Evolutionary conservation across 2,113 vertebrate genomes (phyloP).

Genomic region (Saccopteryx leptura): DNA sequence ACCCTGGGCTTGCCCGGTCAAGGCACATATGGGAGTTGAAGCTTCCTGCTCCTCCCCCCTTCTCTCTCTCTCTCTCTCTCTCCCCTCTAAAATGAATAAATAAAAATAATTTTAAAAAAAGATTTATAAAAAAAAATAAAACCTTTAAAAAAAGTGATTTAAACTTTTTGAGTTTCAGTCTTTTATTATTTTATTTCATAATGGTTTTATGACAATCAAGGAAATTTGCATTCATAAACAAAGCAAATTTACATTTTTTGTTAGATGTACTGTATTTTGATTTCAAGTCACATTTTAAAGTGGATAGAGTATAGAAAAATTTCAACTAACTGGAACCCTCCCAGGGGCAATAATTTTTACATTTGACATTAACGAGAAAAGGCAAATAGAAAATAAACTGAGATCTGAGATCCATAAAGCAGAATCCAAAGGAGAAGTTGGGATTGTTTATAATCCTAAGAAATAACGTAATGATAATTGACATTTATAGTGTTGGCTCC

Average conservation of each 20-base stretch:
- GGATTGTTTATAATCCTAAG: background rate
- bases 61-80: too few species aligned
- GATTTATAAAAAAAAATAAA: too few species aligned
- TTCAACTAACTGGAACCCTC: background rate
- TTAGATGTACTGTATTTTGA: background rate
- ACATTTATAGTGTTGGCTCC: background rate
- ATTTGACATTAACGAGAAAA: background rate
- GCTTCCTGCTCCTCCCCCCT: too few species aligned
- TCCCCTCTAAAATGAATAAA: too few species aligned
- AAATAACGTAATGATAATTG: background rate
- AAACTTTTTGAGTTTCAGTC: background rate
- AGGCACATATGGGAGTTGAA: too few species aligned
- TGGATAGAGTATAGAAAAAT: background rate
- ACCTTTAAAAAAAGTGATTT: background rate
- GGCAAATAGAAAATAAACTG: constrained; percentile 1
- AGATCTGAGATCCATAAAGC: background rate
- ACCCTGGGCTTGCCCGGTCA: too few species aligned
- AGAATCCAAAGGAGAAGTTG: background rate
- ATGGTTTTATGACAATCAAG: background rate
- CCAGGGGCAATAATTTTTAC: background rate
- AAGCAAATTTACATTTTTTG: background rate
- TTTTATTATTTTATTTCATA: background rate
- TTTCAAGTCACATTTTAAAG: constrained; percentile 34
- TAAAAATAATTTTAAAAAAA: too few species aligned
- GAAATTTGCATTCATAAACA: background rate